Evolutionary conservation across 1,140 invertebrate species (phyloP).

Genomic region (Drosophila pruinosa): DNA sequence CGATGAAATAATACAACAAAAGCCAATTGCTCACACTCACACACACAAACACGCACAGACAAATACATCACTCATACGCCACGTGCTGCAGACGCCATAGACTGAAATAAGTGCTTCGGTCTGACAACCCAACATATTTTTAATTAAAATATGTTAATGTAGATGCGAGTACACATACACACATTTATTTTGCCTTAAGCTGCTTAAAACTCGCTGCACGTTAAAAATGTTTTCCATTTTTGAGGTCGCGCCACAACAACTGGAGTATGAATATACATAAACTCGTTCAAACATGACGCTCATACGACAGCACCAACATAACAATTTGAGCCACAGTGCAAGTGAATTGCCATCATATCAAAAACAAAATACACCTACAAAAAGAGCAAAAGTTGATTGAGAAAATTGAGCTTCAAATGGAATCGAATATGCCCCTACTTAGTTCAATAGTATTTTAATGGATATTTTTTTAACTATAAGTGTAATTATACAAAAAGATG

Average conservation of each 20-base stretch:
- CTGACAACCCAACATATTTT: constrained; percentile 43
- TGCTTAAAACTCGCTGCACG: constrained; percentile 33
- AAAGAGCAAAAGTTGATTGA: not conserved
- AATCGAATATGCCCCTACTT: too few relatives aligned
- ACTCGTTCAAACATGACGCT: not conserved
- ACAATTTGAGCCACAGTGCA: not conserved
- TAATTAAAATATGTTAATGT: constrained; percentile 78
- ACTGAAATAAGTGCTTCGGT: constrained; percentile 1
- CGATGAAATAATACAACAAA: not conserved
- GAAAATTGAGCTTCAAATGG: not conserved
- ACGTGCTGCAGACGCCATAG: constrained; percentile 38
- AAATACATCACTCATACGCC: constrained; percentile 70
- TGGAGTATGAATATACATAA: not conserved
- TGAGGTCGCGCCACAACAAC: not conserved
- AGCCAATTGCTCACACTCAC: not conserved
- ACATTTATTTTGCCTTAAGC: constrained; percentile 12
- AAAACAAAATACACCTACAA: not conserved
- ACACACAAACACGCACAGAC: not conserved
- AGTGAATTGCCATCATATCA: not conserved
- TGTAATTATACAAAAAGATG: too few relatives aligned
- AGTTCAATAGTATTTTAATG: too few relatives aligned
- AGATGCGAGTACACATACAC: not conserved
- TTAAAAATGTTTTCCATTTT: constrained; percentile 9
- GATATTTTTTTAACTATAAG: too few relatives aligned
- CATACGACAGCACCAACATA: not conserved